Conservation (phyloP, 1,140 invertebrate genomes). For the Anastrepha ludens region DNA sequence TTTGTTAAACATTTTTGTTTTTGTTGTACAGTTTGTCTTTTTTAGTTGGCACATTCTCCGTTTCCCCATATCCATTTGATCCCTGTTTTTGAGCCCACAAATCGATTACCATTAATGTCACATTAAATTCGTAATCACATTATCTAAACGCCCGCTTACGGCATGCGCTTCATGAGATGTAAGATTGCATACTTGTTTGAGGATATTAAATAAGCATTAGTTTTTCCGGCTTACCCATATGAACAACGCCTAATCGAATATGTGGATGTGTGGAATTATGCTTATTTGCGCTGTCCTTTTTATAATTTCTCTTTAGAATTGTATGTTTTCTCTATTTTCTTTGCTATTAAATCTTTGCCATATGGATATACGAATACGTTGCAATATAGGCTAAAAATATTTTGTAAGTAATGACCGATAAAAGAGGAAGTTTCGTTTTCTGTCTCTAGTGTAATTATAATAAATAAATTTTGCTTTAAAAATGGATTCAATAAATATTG, state of each 20-base stretch:
- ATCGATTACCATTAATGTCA: slow-evolving; percentile 38
- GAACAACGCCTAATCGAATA: not conserved
- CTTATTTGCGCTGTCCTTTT: not conserved
- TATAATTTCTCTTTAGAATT: not conserved
- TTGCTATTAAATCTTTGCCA: not conserved
- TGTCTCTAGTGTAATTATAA: not conserved
- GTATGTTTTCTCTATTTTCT: not conserved
- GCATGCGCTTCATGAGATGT: not conserved
- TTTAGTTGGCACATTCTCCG: not conserved
- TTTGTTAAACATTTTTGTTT: not conserved
- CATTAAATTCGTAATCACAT: slow-evolving; percentile 31
- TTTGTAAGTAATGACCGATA: not conserved
- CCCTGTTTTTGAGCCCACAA: not conserved
- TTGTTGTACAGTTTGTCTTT: not conserved
- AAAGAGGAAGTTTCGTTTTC: not conserved
- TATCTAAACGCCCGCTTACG: slow-evolving; percentile 27
- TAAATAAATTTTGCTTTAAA: not conserved
- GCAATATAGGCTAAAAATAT: not conserved
- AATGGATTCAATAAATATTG: too few relatives aligned
- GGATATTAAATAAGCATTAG: slow-evolving; percentile 42
- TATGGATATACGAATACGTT: too few relatives aligned
- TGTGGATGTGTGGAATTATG: not conserved
- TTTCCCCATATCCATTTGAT: not conserved
- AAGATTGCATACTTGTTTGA: not conserved
- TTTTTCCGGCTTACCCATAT: not conserved